Evolutionary conservation across 2,888 invertebrate genomes (phyloP).

Genomic region (Tenthredo scrophulariae): DNA sequence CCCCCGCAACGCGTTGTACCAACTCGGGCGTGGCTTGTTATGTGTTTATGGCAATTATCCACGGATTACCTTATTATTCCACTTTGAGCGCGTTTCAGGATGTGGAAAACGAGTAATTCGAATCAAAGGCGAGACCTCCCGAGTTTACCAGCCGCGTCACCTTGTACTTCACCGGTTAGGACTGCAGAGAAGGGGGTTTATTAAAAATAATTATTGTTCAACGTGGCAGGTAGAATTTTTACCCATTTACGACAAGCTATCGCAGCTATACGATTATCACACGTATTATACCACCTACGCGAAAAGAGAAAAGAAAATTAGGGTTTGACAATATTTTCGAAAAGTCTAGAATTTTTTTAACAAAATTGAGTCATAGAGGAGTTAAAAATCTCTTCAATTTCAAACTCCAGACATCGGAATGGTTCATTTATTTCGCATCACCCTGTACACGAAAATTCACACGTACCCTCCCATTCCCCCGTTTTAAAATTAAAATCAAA

Average conservation of each 20-base stretch:
- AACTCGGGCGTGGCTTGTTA: constrained; percentile 53
- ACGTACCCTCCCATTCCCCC: not conserved
- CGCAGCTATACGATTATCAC: not conserved
- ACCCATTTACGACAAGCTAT: not conserved
- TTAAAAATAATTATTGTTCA: constrained; percentile 45
- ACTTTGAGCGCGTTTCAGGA: constrained; percentile 53
- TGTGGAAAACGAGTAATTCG: constrained; percentile 53
- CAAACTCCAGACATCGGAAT: not conserved
- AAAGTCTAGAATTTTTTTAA: not conserved
- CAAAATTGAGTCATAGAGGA: too few species aligned
- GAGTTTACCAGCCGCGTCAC: constrained; percentile 45
- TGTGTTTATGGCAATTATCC: constrained; percentile 54
- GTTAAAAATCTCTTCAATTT: not conserved
- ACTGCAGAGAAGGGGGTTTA: constrained; percentile 5
- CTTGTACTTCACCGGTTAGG: constrained; percentile 50
- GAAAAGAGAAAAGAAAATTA: not conserved
- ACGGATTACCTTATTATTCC: constrained; percentile 54
- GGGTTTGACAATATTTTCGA: not conserved
- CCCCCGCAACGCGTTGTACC: constrained; percentile 38
- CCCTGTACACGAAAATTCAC: not conserved
- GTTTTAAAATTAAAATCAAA: constrained; percentile 27
- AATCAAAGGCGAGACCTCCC: constrained; percentile 51
- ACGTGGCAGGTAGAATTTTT: constrained; percentile 8
- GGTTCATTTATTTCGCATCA: constrained; percentile 5
- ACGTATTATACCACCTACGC: not conserved